Base-by-base conservation (phyloP, 2,113 vertebrate genomes). In the Apeltes quadracus region DNA sequence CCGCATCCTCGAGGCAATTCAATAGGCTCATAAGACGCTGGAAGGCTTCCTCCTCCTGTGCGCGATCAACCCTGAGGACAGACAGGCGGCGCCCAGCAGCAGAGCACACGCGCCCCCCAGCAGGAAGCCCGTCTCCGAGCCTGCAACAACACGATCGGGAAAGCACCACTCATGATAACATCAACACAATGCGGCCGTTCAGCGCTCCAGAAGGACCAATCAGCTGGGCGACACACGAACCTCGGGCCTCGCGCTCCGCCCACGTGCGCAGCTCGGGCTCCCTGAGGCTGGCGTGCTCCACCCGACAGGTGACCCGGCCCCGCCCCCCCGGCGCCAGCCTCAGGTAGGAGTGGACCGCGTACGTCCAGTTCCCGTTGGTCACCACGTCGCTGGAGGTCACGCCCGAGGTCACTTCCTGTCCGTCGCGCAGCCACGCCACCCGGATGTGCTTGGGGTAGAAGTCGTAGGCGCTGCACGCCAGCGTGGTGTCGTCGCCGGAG, bases 391-490 rank as follows among this genome's bases (percentile, higher is more conserved):
- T 76, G 0, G 5, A 13, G 6, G 55, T 66, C 67, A 76, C 72
- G 1, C 67, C 72, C 11, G 64, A 53, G 6, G 23, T 72, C 23
- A 81, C 67, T 54, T 70, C 61, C 67, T 72, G 38, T 0, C 67
- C 55, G 16, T 62, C 25, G 1, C 4, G 8, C 12, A 12, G 9
- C 78, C 78, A 81, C 5, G 48, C 50, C 23, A 81, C 3, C 4
- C 7, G 14, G 67, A 76, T 81, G 4, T 14, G 0, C 61, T 56
- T 0, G 39, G 78, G 78, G 67, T 54, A 61, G 41, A 76, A 81
- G 67, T 75, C 67, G 1, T 76, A 81, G 7, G 61, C 41, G 11
- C 72, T 81, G 67, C 78, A 81, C 29, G 56, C 61, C 18, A 81
- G 67, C 39, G 41, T 1, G 29, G 18, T 14, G 5, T n/a, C 7